These are phyloP conservation scores for Lepidurus couesii DNA, from an alignment of 1,140 invertebrate species.

Conservation along the genomic window DNA sequence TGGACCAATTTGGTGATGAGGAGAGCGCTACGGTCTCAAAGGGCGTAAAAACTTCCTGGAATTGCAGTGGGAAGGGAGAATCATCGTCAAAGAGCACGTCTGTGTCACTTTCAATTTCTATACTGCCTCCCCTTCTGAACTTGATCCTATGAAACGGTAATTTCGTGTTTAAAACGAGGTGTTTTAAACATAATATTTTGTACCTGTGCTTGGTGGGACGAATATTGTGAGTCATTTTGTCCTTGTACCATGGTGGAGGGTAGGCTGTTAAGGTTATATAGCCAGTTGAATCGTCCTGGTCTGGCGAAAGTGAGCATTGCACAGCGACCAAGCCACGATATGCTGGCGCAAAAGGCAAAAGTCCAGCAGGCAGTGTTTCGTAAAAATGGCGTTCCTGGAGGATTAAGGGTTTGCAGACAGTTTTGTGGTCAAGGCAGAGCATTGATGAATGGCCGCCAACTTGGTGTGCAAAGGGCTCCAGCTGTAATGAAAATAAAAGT, in stretches of 20 bases:
- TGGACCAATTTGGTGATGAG: neutral
- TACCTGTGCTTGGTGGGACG: conserved; percentile 36
- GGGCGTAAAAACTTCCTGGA: conserved; percentile 23
- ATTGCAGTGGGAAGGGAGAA: conserved; percentile 14
- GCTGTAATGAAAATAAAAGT: conserved; percentile 39
- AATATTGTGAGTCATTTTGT: neutral
- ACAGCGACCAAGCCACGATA: conserved; percentile 47
- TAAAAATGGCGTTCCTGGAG: conserved; percentile 54
- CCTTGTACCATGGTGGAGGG: conserved; percentile 41
- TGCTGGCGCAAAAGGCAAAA: conserved; percentile 52
- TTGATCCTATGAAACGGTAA: conserved; percentile 41
- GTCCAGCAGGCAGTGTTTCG: conserved; percentile 48
- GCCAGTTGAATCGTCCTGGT: conserved; percentile 46
- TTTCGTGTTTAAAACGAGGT: neutral
- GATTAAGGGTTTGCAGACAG: conserved; percentile 57
- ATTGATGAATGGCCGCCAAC: conserved; percentile 56
- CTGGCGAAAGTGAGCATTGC: conserved; percentile 24
- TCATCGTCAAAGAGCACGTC: conserved; percentile 42
- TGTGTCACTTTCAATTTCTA: conserved; percentile 48
- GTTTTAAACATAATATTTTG: neutral
- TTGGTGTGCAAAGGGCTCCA: conserved; percentile 53
- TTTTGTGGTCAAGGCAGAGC: conserved; percentile 52
- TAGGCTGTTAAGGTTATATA: conserved; percentile 49
- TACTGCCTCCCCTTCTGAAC: conserved; percentile 45
- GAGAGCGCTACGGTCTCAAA: neutral